A percentile compares a stretch with the other conserved stretches of the same genome.
Evolutionary conservation across 2,797 vertebrate genomes (phyloP).

Genomic region (Pipistrellus nathusii): DNA sequence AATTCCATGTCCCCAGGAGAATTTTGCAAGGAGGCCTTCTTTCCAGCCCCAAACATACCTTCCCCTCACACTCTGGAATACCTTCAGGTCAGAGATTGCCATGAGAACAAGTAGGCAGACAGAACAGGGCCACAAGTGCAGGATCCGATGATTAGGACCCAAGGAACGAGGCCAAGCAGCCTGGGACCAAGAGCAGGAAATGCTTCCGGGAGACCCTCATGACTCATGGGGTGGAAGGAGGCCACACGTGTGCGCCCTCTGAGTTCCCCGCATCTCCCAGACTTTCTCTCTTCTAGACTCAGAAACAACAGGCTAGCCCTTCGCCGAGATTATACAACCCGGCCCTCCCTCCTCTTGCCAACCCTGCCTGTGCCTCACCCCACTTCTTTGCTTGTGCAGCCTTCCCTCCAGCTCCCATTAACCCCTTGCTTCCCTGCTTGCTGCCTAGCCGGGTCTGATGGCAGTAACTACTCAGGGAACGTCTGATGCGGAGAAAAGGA

Average conservation of each 20-base stretch:
- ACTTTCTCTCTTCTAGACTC: neutral
- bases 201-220: neutral
- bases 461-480: neutral
- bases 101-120: neutral
- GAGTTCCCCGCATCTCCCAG: neutral
- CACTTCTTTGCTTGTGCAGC: neutral
- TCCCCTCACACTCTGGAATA: neutral
- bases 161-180: neutral
- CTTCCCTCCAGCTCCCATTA: neutral
- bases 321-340: neutral
- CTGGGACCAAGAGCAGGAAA: neutral
- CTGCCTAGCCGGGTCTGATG: neutral
- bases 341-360: neutral
- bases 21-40: conserved; percentile 57
- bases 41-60: neutral
- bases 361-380: neutral
- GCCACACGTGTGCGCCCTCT: neutral
- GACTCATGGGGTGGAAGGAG: neutral
- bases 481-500: neutral
- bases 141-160: neutral
- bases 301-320: neutral
- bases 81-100: neutral
- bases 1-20: conserved; percentile 44
- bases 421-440: neutral
- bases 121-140: neutral